Evolutionary conservation across 2,113 vertebrate species (phyloP).

Genomic region (Crotophaga sulcirostris): DNA sequence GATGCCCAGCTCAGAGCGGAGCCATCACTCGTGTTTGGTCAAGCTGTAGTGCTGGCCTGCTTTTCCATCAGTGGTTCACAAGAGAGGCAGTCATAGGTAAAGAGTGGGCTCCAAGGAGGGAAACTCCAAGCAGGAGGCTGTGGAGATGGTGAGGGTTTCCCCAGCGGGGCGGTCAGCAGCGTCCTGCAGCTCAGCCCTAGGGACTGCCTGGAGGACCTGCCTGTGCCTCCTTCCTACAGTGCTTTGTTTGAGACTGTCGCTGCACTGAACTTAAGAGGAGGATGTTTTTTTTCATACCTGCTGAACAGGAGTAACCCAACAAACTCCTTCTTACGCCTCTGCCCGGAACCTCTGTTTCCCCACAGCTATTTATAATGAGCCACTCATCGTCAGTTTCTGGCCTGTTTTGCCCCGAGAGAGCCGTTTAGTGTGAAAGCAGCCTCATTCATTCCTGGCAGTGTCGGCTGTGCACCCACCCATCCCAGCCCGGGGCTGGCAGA

Average conservation of each 20-base stretch:
- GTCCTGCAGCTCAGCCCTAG: neutral
- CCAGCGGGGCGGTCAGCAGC: neutral
- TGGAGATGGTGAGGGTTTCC: neutral
- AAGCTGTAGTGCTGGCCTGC: neutral
- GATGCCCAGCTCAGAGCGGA: accelerated
- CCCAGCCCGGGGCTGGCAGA: neutral
- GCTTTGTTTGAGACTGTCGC: neutral
- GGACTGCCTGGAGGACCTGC: neutral
- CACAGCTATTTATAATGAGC: neutral
- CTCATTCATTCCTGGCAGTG: neutral
- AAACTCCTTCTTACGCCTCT: neutral
- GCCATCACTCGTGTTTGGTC: accelerated
- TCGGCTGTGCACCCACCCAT: neutral
- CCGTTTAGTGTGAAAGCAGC: neutral
- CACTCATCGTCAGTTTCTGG: neutral
- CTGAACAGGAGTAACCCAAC: constrained; percentile 9
- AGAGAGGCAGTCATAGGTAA: accelerated
- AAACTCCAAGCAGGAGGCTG: neutral
- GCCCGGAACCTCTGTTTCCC: neutral
- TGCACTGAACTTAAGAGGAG: neutral
- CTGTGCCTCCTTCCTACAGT: neutral
- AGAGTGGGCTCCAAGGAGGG: neutral
- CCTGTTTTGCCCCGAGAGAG: neutral
- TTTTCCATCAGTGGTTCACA: neutral
- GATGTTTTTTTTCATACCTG: constrained; percentile 5